Evolutionary conservation across 2,888 invertebrate species (phyloP).

Genomic region (Theodoxus fluviatilis): DNA sequence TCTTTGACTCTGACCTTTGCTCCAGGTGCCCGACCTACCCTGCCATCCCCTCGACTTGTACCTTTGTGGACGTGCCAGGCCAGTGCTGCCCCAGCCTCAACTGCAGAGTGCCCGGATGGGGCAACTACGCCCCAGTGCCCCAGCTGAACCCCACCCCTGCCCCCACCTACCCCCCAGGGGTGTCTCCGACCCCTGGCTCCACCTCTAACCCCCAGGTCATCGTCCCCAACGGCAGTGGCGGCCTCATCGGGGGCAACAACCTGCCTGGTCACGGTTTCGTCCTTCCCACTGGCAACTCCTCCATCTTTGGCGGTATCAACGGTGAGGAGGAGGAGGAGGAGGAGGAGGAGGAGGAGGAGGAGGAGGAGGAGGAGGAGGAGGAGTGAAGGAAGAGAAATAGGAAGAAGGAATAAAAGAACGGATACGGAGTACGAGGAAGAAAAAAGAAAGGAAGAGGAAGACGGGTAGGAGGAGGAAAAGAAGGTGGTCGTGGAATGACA

Average conservation of each 20-base stretch:
- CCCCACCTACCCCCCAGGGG: slow-evolving; percentile 34
- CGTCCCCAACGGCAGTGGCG: slow-evolving; percentile 22
- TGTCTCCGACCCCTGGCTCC: slow-evolving; percentile 28
- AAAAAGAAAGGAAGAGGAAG: no score
- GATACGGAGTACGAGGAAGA: no score
- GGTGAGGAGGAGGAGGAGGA: no score
- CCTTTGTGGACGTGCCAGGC: slow-evolving; percentile 40
- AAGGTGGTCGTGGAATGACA: no score
- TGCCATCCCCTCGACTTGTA: slow-evolving; percentile 37
- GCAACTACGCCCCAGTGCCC: slow-evolving; percentile 45
- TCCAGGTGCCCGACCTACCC: slow-evolving; percentile 47
- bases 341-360: no score
- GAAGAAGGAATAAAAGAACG: no score
- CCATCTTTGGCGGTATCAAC: slow-evolving; percentile 23
- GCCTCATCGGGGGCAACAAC: slow-evolving; percentile 10
- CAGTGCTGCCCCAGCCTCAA: slow-evolving; percentile 44
- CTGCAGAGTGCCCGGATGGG: slow-evolving; percentile 46
- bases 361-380: no score
- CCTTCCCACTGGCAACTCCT: slow-evolving; percentile 26
- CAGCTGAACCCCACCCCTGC: slow-evolving; percentile 41
- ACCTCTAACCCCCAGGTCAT: slow-evolving; percentile 36
- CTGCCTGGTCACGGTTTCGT: slow-evolving; percentile 28
- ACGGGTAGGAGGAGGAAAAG: no score
- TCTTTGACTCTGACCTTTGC: no score
- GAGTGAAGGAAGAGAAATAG: no score